Evolutionary conservation across 2,888 invertebrate species (phyloP), one percentile per base, ranked within the genome.

Genomic region (Sarcophaga caerulescens): DNA sequence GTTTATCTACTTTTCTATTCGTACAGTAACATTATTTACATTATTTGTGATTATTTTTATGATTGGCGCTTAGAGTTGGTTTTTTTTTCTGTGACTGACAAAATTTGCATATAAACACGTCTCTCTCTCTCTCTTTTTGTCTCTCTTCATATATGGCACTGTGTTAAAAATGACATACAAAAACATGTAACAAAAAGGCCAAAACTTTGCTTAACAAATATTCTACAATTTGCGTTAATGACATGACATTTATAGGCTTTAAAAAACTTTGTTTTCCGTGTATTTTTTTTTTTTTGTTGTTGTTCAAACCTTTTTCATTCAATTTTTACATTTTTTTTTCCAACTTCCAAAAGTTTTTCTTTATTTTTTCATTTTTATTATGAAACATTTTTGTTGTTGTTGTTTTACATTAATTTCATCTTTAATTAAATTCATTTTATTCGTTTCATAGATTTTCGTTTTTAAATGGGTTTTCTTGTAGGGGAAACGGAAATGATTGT

Each of bases 21-120:
- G 10, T 52, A 25, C 17, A 57, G 17, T 75, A 17, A 52, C 68
- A 80, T 63, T 59, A 63, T 75, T 77, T 60, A 71, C 47, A 63
- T 79, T 68, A n/a, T 19, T 65, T 17, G 45, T 21, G 44, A 19
- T 71, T 35, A 65, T 73, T 84, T 73, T 73, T 77, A 57, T 73
- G 47, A 57, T 19, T 14, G 57, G 19, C 19, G 4, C 60, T 65
- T 21, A 60, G 6, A 68, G 17, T 57, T 57, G 1, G 4, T 23
- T 17, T 47, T 52, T 69, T 69, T 47, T 45, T 44, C 52, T 63
- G 70, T 12, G 65, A 45, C 57, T 21, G 4, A 57, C 0, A 60
- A 76, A 71, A 81, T 81, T 85, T 79, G 25, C 69, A 66, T 78
- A 73, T 57, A 75, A 79, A 81, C 65, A 78, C 35, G 35, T 35